Conservation (phyloP, 1,140 invertebrate genomes). For the Pseudomyrmex cubaensis region DNA sequence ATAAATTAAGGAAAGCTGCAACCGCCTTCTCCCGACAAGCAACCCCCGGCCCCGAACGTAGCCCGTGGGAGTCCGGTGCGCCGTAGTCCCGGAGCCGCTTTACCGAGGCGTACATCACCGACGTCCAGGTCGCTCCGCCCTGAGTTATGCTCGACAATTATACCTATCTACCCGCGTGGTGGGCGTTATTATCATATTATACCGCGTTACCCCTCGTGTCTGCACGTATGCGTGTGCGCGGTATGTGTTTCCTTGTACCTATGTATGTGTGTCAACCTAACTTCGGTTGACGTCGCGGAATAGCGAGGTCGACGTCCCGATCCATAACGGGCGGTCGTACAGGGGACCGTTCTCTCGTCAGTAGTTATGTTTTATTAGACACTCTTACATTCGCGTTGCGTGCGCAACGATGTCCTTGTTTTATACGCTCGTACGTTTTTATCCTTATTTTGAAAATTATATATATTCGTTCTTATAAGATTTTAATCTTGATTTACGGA, state of each 20-base stretch:
- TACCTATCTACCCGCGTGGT: slow-evolving; percentile 80
- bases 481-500: slow-evolving; percentile 43
- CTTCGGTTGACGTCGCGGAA: slow-evolving; percentile 54
- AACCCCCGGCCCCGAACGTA: not conserved
- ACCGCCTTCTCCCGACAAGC: slow-evolving; percentile 19
- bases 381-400: slow-evolving; percentile 12
- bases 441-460: not conserved
- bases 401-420: slow-evolving; percentile 12
- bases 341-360: slow-evolving; percentile 2
- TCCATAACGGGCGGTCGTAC: slow-evolving; percentile 37
- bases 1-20: slow-evolving; percentile 80
- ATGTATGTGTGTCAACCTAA: slow-evolving; percentile 19
- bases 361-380: slow-evolving; percentile 54
- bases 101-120: slow-evolving; percentile 82
- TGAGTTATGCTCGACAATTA: slow-evolving; percentile 85
- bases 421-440: slow-evolving; percentile 29
- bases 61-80: slow-evolving; percentile 64
- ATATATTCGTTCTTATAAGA: not conserved
- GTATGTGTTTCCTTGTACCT: not conserved
- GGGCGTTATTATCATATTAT: slow-evolving; percentile 84
- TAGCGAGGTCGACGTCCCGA: slow-evolving; percentile 59
- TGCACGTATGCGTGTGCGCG: slow-evolving; percentile 23
- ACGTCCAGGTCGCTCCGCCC: slow-evolving; percentile 81
- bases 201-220: slow-evolving; percentile 74
- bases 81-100: slow-evolving; percentile 76